Evolutionary conservation across 1,140 invertebrate genomes (phyloP).

Genomic region (Rhagoletis pomonella): DNA sequence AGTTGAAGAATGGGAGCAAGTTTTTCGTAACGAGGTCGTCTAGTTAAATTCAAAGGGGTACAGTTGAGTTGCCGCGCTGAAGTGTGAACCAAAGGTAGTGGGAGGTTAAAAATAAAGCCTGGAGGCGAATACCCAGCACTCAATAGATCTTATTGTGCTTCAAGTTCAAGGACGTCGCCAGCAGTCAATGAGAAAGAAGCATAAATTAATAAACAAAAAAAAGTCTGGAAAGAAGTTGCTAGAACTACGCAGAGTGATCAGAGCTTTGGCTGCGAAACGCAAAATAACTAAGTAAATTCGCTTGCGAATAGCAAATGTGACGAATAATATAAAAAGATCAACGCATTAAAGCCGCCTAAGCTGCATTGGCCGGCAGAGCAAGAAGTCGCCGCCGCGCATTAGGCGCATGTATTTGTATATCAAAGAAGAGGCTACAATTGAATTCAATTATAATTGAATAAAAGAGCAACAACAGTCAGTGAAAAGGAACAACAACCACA

Average conservation of each 20-base stretch:
- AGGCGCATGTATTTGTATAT: background rate
- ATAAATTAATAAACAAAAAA: slow-evolving; percentile 58
- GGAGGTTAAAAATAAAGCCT: too few species aligned
- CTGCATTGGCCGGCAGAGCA: background rate
- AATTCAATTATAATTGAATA: slow-evolving; percentile 74
- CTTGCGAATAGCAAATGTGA: background rate
- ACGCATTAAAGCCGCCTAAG: slow-evolving; percentile 10
- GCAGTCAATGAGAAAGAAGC: background rate
- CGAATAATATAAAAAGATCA: background rate
- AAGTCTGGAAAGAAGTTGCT: slow-evolving; percentile 43
- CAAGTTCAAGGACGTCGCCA: slow-evolving; percentile 72
- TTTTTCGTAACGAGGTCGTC: background rate
- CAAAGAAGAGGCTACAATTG: slow-evolving; percentile 61
- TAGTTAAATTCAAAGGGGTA: background rate
- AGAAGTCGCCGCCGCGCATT: background rate
- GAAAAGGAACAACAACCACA: too few species aligned
- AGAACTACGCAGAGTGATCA: background rate
- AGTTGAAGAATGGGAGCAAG: background rate
- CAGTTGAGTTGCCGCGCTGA: background rate
- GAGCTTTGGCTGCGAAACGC: background rate
- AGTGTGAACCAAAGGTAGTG: background rate
- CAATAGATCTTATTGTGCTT: background rate
- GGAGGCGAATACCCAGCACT: background rate
- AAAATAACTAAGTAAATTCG: slow-evolving; percentile 16
- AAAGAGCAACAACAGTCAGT: slow-evolving; percentile 48